Evolutionary conservation across 2,113 vertebrate genomes (phyloP), one percentile per base, ranked within the genome.

Genomic region (Coryphaenoides rupestris): DNA sequence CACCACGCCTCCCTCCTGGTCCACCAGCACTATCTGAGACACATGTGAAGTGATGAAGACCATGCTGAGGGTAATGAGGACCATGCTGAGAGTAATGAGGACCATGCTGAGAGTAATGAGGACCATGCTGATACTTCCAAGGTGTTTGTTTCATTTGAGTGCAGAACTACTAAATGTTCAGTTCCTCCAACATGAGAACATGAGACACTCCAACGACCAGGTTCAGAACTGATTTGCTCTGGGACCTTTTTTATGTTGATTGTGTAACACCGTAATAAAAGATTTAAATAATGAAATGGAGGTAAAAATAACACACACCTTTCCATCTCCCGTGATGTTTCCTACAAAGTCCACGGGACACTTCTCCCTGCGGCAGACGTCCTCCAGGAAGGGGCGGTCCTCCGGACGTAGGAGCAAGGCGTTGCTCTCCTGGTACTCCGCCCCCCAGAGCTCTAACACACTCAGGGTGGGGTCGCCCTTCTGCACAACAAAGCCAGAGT

Each of bases 371-470:
- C 24, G 80, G 73, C 94, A 94, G 70, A 95, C 89, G 0, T 60
- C 79, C 60, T 74, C 89, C 68, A 96, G 81, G 75, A 92, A 93
- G 55, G 71, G 62, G 0, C 73, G 73, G 54, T 93, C 77, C 0
- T 82, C 26, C 0, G 92, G 76, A 4, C 79, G 88, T 58, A 95
- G 82, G 68, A 98, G 86, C 60, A 98, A 82, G 1, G 95, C 94
- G 0, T 98, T 96, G 57, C 94, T 94, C 78, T 98, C 95, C 83
- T 98, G 95, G 83, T 98, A 98, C 78, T 98, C 95, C 0, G 95
- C 95, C 2, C 95, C 95, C 95, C 95, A 98, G 55, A 96, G 88
- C 89, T 97, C 95, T 77, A 96, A 68, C 69, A 94, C 90, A 14
- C 93, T 96, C 77, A 97, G 74, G 0, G 95, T 97, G 1, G 94